Conservation (phyloP, 2,888 invertebrate species). For the Augochlorella aurata region DNA sequence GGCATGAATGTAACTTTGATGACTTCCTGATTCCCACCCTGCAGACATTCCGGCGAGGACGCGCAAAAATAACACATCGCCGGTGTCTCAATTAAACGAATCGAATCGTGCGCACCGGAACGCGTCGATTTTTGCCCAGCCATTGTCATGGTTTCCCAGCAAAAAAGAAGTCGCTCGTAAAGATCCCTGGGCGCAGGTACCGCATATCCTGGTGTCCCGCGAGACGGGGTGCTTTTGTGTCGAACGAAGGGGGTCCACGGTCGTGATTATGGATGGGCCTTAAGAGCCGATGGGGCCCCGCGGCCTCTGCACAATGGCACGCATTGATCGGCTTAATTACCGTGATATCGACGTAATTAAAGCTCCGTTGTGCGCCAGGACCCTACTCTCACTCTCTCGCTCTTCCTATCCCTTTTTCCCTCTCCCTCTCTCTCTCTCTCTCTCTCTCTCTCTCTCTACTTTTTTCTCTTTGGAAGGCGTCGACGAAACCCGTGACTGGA, state of each 20-base stretch:
- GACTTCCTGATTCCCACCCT: not conserved
- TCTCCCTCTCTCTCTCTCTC: not conserved
- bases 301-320: conserved; percentile 72
- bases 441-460: not conserved
- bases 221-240: conserved; percentile 61
- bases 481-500: conserved; percentile 71
- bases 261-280: conserved; percentile 63
- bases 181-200: conserved; percentile 47
- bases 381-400: conserved; percentile 42
- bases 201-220: conserved; percentile 56
- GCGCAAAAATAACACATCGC: not conserved
- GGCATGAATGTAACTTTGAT: conserved; percentile 1
- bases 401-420: no score
- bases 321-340: conserved; percentile 80
- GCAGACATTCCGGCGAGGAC: not conserved
- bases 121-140: conserved; percentile 34
- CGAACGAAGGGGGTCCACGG: conserved; percentile 53
- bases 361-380: conserved; percentile 76
- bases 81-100: conserved; percentile 38
- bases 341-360: conserved; percentile 81
- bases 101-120: conserved; percentile 25
- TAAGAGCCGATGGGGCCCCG: conserved; percentile 60
- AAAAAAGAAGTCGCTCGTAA: conserved; percentile 40
- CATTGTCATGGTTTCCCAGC: conserved; percentile 35
- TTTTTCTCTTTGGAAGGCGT: conserved; percentile 58